phyloP scores from a whole-genome alignment of 2,113 vertebrate genomes.

The Saccopteryx bilineata region DNA sequence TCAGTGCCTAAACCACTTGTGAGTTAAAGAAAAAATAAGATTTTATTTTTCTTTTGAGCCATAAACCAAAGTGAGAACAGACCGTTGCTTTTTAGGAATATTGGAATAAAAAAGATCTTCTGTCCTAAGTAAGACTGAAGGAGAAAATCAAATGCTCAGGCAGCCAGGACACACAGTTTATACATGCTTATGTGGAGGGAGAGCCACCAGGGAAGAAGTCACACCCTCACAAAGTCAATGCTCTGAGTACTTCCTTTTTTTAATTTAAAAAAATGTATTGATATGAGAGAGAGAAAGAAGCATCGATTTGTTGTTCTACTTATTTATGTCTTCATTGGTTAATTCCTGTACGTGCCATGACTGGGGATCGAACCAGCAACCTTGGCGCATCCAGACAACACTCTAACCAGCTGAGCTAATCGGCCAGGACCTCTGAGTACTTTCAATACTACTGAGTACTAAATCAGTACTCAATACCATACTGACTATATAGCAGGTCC shows the following conservation, averaged over 20 bases:
- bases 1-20: not conserved
- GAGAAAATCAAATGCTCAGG: rapidly evolving
- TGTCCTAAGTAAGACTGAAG: not conserved
- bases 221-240: rapidly evolving
- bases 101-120: not conserved
- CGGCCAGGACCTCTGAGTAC: not conserved
- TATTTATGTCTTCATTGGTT: no score
- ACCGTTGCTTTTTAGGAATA: not conserved
- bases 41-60: not conserved
- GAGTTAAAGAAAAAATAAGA: not conserved
- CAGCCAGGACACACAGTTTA: no score
- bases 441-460: not conserved
- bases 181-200: no score
- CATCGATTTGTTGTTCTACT: no score
- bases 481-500: rapidly evolving
- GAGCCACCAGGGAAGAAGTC: no score
- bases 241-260: not conserved
- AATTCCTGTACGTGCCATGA: no score
- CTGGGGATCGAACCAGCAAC: no score
- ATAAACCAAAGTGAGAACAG: not conserved
- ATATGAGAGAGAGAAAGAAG: no score
- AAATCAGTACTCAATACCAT: not conserved
- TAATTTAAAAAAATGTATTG: no score
- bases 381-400: no score
- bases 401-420: no score